These are phyloP conservation scores for Netelia virgata DNA, from an alignment of 2,888 invertebrate species.

Conservation along the genomic window DNA sequence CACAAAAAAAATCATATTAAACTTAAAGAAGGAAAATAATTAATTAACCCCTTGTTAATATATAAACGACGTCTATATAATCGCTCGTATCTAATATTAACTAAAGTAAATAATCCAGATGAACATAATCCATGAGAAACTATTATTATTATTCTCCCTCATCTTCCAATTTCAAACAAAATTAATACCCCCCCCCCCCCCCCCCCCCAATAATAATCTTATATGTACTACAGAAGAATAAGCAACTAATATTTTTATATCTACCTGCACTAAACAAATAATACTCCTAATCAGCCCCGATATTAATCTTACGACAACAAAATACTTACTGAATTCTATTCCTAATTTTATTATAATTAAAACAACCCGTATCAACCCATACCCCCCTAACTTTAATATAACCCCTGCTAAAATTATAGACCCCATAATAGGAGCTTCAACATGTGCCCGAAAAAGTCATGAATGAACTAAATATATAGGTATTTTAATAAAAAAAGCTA, in stretches of 20 bases:
- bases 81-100: slow-evolving; percentile 89
- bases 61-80: slow-evolving; percentile 87
- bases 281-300: slow-evolving; percentile 88
- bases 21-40: slow-evolving; percentile 87
- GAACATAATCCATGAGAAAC: slow-evolving; percentile 89
- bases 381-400: neutral
- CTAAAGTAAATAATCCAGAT: slow-evolving; percentile 89
- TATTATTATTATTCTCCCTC: slow-evolving; percentile 87
- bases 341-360: too few relatives aligned
- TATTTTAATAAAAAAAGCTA: slow-evolving; percentile 90
- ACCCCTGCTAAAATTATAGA: neutral
- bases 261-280: slow-evolving; percentile 89
- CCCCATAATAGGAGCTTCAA: slow-evolving; percentile 83
- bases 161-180: slow-evolving; percentile 86
- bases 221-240: slow-evolving; percentile 92
- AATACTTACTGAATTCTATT: neutral
- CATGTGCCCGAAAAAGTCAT: too few relatives aligned
- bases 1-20: slow-evolving; percentile 89
- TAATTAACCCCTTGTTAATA: slow-evolving; percentile 88
- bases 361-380: too few relatives aligned
- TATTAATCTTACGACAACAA: slow-evolving; percentile 73
- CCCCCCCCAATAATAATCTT: too few relatives aligned
- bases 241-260: slow-evolving; percentile 91
- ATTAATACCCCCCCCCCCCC: too few relatives aligned
- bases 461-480: too few relatives aligned